phyloP scores from a whole-genome alignment of 2,888 invertebrate species.

The Myopa tessellatipennis region DNA sequence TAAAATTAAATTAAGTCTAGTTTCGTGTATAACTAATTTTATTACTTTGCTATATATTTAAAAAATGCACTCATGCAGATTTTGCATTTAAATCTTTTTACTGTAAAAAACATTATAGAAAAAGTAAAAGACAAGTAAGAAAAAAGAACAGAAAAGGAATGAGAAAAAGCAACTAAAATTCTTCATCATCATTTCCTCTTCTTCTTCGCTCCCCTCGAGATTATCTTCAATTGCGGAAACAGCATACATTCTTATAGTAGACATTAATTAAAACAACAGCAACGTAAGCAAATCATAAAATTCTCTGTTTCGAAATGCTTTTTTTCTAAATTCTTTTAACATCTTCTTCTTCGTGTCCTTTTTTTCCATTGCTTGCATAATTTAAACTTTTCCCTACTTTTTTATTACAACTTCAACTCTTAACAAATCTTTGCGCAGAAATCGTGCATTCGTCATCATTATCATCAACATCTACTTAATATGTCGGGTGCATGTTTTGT shows the following conservation, averaged over 20 bases:
- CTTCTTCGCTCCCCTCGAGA: neutral
- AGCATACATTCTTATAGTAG: neutral
- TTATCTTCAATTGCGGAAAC: neutral
- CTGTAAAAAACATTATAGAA: no score
- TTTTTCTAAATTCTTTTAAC: neutral
- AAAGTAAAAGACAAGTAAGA: neutral
- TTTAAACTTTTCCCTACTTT: neutral
- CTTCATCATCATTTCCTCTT: no score
- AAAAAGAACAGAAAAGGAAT: neutral
- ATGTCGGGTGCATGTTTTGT: neutral
- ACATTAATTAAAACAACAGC: neutral
- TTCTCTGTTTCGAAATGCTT: neutral
- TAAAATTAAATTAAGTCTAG: no score
- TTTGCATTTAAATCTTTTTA: no score
- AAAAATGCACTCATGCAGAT: no score
- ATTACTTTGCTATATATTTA: no score
- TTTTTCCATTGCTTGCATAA: neutral
- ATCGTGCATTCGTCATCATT: neutral
- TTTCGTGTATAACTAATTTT: no score
- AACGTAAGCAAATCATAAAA: neutral
- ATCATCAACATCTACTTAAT: neutral
- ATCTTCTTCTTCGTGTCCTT: no score
- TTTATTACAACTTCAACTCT: neutral
- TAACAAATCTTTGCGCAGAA: neutral
- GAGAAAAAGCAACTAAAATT: no score